A percentile compares a stretch with the other conserved stretches of the same genome.
phyloP scores from a whole-genome alignment of 2,113 vertebrate species.

The Periophthalmus modestus region DNA sequence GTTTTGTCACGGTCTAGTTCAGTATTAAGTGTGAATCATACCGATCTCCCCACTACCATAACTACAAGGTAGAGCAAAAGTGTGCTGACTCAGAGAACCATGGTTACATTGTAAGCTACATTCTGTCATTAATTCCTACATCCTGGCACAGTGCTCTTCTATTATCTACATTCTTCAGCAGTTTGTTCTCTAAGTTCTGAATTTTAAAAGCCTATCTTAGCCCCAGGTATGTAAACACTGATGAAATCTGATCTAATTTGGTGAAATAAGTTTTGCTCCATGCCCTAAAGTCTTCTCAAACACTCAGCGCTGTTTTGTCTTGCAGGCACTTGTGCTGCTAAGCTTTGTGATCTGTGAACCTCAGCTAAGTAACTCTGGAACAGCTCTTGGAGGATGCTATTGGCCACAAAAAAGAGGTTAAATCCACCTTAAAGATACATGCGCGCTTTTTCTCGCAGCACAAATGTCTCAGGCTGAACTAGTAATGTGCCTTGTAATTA shows the following conservation, averaged over 20 bases:
- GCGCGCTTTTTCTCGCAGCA: neutral
- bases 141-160: neutral
- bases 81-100: no score
- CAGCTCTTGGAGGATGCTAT: neutral
- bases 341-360: conserved; percentile 20
- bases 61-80: no score
- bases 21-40: no score
- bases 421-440: conserved; percentile 9
- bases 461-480: neutral
- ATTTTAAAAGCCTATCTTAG: conserved; percentile 33
- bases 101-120: no score
- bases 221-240: conserved; percentile 54
- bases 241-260: conserved; percentile 59
- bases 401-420: conserved; percentile 11
- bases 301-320: conserved; percentile 26
- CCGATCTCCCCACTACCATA: no score
- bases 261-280: conserved; percentile 39
- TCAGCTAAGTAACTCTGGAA: conserved; percentile 5
- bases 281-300: conserved; percentile 33
- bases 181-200: conserved; percentile 27
- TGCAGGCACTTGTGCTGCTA: conserved; percentile 19
- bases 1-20: no score
- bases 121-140: conserved; percentile 1
- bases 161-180: conserved; percentile 21
- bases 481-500: conserved; percentile 2